Percentiles rank a stretch among this genome's conserved stretches.
phyloP scores from a whole-genome alignment of 2,113 vertebrate species.

The Pardalotus punctatus region DNA sequence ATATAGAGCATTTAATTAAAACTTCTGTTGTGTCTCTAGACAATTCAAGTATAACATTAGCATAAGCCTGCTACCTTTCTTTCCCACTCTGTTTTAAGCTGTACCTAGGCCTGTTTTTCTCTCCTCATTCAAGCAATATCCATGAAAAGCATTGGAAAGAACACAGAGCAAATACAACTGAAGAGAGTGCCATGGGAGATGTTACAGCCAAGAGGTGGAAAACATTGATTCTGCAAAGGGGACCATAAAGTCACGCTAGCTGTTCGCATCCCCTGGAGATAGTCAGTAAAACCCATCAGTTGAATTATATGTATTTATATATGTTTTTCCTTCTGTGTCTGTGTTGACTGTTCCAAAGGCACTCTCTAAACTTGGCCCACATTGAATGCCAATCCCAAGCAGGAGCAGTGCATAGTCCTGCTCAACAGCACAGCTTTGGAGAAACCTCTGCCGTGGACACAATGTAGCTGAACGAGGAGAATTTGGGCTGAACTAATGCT shows the following conservation, averaged over 20 bases:
- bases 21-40: neutral
- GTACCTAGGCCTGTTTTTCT: neutral
- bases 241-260: neutral
- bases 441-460: neutral
- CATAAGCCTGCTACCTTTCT: neutral
- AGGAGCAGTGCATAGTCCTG: rapidly evolving
- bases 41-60: neutral
- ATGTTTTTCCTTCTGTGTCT: neutral
- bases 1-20: constrained; percentile 67
- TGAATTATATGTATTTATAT: neutral
- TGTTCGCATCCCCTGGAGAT: neutral
- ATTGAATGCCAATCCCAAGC: rapidly evolving
- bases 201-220: rapidly evolving
- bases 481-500: rapidly evolving
- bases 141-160: neutral
- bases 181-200: rapidly evolving
- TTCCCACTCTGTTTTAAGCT: rapidly evolving
- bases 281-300: neutral
- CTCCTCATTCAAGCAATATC: neutral
- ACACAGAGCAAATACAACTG: neutral
- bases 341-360: neutral
- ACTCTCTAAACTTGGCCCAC: rapidly evolving
- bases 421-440: rapidly evolving
- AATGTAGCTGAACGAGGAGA: rapidly evolving
- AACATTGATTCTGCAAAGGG: neutral